These are phyloP conservation scores for Augiades crinisus DNA, from an alignment of 2,888 invertebrate species.

Conservation along the genomic window DNA sequence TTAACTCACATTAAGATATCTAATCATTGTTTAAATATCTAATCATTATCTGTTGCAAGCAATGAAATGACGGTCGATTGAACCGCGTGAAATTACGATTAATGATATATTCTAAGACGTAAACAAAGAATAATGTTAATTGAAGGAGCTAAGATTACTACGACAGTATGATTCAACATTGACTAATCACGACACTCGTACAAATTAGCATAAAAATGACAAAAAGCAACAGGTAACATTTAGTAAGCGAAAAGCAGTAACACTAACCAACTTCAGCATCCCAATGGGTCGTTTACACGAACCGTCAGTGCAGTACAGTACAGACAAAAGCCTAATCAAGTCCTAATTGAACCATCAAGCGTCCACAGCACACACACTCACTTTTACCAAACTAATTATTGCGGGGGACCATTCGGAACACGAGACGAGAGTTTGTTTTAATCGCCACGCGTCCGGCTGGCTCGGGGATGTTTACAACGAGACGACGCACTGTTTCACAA, in stretches of 20 bases:
- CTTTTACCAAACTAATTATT: slow-evolving; percentile 76
- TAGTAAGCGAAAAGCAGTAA: slow-evolving; percentile 41
- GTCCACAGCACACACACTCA: slow-evolving; percentile 75
- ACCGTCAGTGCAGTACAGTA: slow-evolving; percentile 40
- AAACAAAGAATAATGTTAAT: slow-evolving; percentile 17
- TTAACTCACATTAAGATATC: slow-evolving; percentile 24
- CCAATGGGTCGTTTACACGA: slow-evolving; percentile 45
- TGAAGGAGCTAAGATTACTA: neutral
- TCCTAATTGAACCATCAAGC: slow-evolving; percentile 69
- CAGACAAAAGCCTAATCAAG: slow-evolving; percentile 59
- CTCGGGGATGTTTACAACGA: slow-evolving; percentile 43
- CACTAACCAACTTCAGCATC: slow-evolving; percentile 76
- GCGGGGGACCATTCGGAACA: slow-evolving; percentile 65
- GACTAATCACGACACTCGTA: neutral
- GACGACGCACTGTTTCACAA: slow-evolving; percentile 57
- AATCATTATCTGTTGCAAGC: slow-evolving; percentile 9
- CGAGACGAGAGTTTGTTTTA: slow-evolving; percentile 68
- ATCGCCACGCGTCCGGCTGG: slow-evolving; percentile 60
- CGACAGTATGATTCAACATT: neutral
- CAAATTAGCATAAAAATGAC: neutral
- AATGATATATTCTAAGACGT: slow-evolving; percentile 17
- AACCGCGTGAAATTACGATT: slow-evolving; percentile 22
- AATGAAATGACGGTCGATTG: slow-evolving; percentile 16
- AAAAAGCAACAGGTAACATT: slow-evolving; percentile 12
- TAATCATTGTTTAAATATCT: slow-evolving; percentile 19